These are phyloP conservation scores for Prinia subflava DNA, from an alignment of 2,113 vertebrate genomes.

Conservation along the genomic window DNA sequence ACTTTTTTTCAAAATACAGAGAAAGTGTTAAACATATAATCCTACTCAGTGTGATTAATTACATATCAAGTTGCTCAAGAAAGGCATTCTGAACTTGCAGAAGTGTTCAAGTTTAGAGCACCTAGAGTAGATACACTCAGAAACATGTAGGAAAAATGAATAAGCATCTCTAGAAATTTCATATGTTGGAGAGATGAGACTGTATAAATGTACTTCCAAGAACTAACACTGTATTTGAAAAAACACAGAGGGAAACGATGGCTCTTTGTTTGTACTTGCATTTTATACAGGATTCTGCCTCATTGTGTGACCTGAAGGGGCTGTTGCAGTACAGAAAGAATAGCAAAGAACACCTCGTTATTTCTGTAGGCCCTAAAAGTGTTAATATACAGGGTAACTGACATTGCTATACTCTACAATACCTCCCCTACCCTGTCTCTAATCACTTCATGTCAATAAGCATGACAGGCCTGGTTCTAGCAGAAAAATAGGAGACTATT, in stretches of 20 bases:
- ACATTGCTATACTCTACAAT: neutral
- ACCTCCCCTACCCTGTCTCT: neutral
- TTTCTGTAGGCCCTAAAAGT: neutral
- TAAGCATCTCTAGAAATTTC: neutral
- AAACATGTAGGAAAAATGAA: slow-evolving; percentile 40
- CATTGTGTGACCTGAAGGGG: neutral
- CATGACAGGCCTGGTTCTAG: neutral
- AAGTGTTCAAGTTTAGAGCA: neutral
- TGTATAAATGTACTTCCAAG: neutral
- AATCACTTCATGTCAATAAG: neutral
- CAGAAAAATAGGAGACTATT: neutral
- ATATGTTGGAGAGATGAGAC: neutral
- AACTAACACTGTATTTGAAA: neutral
- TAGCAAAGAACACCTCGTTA: neutral
- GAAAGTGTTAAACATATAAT: slow-evolving; percentile 28
- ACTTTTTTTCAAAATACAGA: neutral
- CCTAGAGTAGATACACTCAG: neutral
- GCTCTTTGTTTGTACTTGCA: neutral
- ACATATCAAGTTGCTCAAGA: neutral
- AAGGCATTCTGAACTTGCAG: slow-evolving; percentile 14
- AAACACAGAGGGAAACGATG: neutral
- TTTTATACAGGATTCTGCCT: neutral
- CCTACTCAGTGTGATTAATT: slow-evolving; percentile 39
- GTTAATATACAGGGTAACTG: neutral
- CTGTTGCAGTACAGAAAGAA: neutral